Base-by-base conservation (phyloP, 1,140 invertebrate species). In the Drosophila tsacasi region DNA sequence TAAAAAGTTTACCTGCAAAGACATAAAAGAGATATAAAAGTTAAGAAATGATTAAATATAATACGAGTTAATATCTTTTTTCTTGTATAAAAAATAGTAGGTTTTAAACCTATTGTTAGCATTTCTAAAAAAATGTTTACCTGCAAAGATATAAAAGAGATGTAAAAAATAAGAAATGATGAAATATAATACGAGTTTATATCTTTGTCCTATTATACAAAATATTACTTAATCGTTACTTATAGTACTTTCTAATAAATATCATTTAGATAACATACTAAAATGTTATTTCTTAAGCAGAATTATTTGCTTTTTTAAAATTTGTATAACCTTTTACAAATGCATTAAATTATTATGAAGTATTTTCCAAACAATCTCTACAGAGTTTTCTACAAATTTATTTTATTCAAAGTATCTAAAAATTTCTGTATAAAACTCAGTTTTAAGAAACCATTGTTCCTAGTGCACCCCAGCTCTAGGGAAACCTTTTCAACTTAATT, bases 401-500 rank as follows among this genome's bases (percentile, higher is more conserved):
- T 30, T 8, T 30, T 30, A 30, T 30, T 30, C 9, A 30, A 30
- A 30, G n/a, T n/a, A n/a, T 27, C 1, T 12, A 30, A 2, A 15
- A 46, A 13, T 25, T 17, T 25, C 13, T 52, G 1, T n/a, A n/a
- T 10, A 23, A 37, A 52, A 13, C 5, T 6, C 17, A 10, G 1
- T 15, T 12, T 21, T 21, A 17, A 17, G 13, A 23, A 32, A 27
- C 8, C 12, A 10, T 23, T 55, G 8, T 35, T 54, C 9, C 46
- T 25, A 68, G 67, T 68, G 67, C 47, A 55, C 2, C 12, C 35
- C n/a, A 5, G 10, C 30, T 40, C 21, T 23, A 32, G 46, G 25
- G 6, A 49, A 72, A 73, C 67, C 69, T 73, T 73, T 73, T 47
- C 68, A 61, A 61, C 69, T 61, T 73, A 73, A 73, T 73, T 73